Evolutionary conservation across 2,797 vertebrate species (phyloP).

Genomic region (Nasua narica): DNA sequence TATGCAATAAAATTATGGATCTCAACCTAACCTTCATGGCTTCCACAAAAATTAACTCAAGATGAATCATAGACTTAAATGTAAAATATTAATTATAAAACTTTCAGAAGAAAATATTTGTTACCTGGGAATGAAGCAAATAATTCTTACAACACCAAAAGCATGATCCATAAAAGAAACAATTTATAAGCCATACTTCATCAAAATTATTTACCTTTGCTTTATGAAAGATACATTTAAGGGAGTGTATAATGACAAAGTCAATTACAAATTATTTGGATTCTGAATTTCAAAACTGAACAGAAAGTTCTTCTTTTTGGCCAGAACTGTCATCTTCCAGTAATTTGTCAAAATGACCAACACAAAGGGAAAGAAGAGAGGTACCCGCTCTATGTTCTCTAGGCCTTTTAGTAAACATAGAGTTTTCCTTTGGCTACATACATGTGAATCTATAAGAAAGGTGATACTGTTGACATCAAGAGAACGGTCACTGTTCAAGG

Average conservation of each 20-base stretch:
- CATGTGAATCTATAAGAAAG: neutral
- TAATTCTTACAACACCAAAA: neutral
- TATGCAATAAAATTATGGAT: neutral
- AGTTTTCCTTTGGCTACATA: neutral
- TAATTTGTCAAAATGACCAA: neutral
- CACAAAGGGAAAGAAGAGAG: neutral
- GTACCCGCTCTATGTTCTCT: neutral
- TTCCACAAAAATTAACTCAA: neutral
- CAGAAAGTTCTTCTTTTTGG: neutral
- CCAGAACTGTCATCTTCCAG: neutral
- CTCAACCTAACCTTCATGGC: neutral
- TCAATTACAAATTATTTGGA: neutral
- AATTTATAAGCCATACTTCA: neutral
- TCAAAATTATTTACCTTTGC: neutral
- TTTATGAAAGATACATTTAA: neutral
- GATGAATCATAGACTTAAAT: neutral
- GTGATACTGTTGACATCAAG: neutral
- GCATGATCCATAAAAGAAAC: neutral
- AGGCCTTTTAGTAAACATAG: neutral
- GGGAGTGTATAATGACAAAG: neutral
- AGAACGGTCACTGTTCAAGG: neutral
- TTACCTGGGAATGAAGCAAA: neutral
- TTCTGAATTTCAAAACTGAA: neutral
- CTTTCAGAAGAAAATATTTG: neutral
- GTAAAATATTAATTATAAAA: neutral